Evolutionary conservation across 2,113 vertebrate genomes (phyloP), one percentile per base, ranked within the genome.

Genomic region (Indicator indicator): DNA sequence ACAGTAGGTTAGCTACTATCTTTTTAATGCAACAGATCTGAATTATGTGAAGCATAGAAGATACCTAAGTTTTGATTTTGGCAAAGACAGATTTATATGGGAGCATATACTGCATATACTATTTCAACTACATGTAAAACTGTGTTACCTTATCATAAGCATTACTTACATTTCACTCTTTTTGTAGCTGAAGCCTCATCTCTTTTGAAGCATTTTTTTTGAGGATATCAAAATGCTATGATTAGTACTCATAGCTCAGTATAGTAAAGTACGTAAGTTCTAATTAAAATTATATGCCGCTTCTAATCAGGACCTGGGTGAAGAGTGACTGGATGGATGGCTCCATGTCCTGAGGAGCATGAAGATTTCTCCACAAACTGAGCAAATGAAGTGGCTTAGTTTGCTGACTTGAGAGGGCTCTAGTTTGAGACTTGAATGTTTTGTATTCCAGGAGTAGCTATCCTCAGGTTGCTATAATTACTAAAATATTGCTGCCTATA

Each of bases 391-490:
- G 65, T 16, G 32, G 21, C 72, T 93, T 64, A 56, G 42, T 87
- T 90, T 88, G 19, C 71, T 92, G 87, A 78, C 88, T 95, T 89
- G 55, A 83, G 72, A 85, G 40, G 60, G 16, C 82, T 91, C 50
- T 81, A 48, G 59, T 96, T 94, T 82, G 81, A 96, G 88, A 67
- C 59, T 93, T 93, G 50, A 90, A 11, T 73, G 18, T 95, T 94
- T 88, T 84, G 26, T 86, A 75, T 88, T 96, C 78, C 59, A 58
- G 83, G 52, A 83, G 84, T 83, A 84, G 54, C 75, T 76, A 63
- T 78, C 63, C 88, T 86, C 12, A 12, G 64, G 58, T 89, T 95
- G 72, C 93, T 93, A 82, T 91, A 95, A 95, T 96, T 94, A 89
- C 93, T 92, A 88, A 91, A 82, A 91, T 89, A 90, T 79, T 55